Percentiles rank a stretch among this genome's conserved stretches.
Evolutionary conservation across 2,797 vertebrate species (phyloP).

Genomic region (Hydrolagus colliei): DNA sequence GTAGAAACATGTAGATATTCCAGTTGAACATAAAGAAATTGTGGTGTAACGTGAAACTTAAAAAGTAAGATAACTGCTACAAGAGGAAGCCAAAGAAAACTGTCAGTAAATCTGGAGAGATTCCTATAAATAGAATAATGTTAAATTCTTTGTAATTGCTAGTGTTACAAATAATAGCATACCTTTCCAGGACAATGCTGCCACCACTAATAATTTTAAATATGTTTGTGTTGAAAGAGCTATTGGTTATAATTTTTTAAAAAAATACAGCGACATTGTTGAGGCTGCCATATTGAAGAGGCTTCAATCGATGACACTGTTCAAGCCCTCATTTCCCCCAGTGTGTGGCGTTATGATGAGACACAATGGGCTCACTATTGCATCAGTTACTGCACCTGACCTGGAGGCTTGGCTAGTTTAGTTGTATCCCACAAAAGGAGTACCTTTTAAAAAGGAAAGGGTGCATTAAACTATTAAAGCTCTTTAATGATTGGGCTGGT

Average conservation of each 20-base stretch:
- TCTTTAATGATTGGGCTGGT: not conserved
- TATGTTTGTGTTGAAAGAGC: no score
- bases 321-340: not conserved
- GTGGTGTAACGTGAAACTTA: not conserved
- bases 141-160: no score
- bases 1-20: no score
- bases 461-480: no score
- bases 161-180: no score
- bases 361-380: not conserved
- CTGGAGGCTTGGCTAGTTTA: not conserved
- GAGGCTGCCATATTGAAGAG: not conserved
- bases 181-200: no score
- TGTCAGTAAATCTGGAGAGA: not conserved
- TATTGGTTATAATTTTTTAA: not conserved
- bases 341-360: not conserved
- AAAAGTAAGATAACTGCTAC: not conserved
- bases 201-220: no score
- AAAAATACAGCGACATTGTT: not conserved
- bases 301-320: not conserved
- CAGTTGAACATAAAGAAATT: no score
- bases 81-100: not conserved
- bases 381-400: not conserved
- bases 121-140: no score
- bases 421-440: not conserved
- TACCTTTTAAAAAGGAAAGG: not conserved